Base-by-base conservation (phyloP, 2,113 vertebrate species). In the Neolamprologus longior region DNA sequence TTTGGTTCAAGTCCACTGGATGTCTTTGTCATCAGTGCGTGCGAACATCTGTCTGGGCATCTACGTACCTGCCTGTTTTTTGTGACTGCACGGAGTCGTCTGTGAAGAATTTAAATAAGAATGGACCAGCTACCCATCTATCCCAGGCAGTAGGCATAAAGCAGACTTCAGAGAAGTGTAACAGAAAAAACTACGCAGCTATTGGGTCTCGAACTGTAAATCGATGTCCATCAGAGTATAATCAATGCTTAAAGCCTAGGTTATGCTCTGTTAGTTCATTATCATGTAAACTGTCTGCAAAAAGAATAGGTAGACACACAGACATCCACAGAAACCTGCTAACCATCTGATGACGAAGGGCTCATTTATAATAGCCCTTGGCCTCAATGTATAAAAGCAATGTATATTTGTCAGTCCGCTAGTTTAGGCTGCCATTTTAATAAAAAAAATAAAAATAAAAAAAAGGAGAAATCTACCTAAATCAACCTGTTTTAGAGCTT, bases 181-280 rank as follows among this genome's bases (percentile, higher is more conserved):
- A 73, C n/a, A 73, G 66, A 4, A 73, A 73, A 26, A 73, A 73
- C 37, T 73, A 21, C 21, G 9, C 21, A 6, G 5, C 13, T 40
- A 68, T 40, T 13, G 35, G 10, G 61, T 21, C 35, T 68, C 0
- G 3, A 40, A 37, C 11, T 71, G 66, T 73, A 24, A 9, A 6
- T 45, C n/a, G 14, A 24, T 45, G 21, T 73, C 37, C 21, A 4
- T 73, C n/a, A 1, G 35, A 71, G 37, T 15, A 15, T 73, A 10
- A 45, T 45, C 13, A 73, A 17, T 42, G 37, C 21, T 45, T 45
- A 73, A 37, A 68, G 11, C 63, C 63, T 37, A 21, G 19, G 63
- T 37, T 68, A 37, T 40, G 19, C 33, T 68, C 63, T 68, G 63
- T 68, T 68, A 35, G 63, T 68, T 66, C 61, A 66, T 37, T 66